Conservation (phyloP, 2,113 vertebrate species). For the Mus musculus region GRCm39 chr11:47238501-47239000, state of each 20-base stretch:
- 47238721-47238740: neutral
- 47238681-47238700: neutral
- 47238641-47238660: too few species aligned
- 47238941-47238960: neutral
- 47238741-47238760: too few species aligned
- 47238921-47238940: neutral
- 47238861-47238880: too few species aligned
- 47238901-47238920: constrained; percentile 84
- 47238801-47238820: too few species aligned
- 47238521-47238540: neutral
- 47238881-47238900: constrained; percentile 52
- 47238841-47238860: too few species aligned
- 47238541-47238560: neutral
- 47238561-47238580: neutral
- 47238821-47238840: too few species aligned
- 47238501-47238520: neutral
- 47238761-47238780: too few species aligned
- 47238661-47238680: neutral
- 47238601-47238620: neutral
- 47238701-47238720: neutral
- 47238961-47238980: neutral
- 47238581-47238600: neutral
- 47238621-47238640: neutral
- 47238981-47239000: neutral
- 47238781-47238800: too few species aligned